Conservation (phyloP, 53 echinoderm and acorn worm species). For the Henricia sp. region DNA sequence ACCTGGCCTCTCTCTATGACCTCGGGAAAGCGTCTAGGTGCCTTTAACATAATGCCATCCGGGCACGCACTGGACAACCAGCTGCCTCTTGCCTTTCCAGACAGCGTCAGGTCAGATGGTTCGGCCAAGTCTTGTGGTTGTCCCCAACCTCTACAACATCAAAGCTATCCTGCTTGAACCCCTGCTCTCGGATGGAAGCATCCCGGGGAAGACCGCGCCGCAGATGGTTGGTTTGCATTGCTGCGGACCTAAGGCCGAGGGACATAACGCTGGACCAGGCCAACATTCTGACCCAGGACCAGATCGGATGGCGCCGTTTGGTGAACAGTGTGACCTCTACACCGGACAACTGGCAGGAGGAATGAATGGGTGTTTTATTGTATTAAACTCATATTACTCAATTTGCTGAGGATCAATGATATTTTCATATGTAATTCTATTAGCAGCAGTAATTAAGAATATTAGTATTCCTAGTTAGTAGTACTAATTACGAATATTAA, state of each 20-base stretch:
- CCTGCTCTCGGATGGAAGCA: neutral
- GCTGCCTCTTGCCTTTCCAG: neutral
- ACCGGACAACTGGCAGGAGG: too few species aligned
- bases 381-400: too few species aligned
- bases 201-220: constrained; percentile 1
- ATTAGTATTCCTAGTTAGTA: too few species aligned
- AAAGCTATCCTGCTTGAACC: neutral
- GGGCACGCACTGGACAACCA: neutral
- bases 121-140: neutral
- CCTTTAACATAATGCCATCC: neutral
- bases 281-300: neutral
- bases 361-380: too few species aligned
- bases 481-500: too few species aligned
- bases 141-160: neutral
- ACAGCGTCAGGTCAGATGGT: neutral
- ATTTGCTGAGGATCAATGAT: too few species aligned
- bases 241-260: neutral
- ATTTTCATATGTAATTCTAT: too few species aligned
- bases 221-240: neutral
- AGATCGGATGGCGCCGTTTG: neutral
- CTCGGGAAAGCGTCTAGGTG: neutral
- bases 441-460: too few species aligned
- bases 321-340: neutral
- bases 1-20: neutral
- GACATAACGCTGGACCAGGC: neutral